These are phyloP conservation scores for Augiades crinisus DNA, from an alignment of 2,888 invertebrate genomes.

Conservation along the genomic window DNA sequence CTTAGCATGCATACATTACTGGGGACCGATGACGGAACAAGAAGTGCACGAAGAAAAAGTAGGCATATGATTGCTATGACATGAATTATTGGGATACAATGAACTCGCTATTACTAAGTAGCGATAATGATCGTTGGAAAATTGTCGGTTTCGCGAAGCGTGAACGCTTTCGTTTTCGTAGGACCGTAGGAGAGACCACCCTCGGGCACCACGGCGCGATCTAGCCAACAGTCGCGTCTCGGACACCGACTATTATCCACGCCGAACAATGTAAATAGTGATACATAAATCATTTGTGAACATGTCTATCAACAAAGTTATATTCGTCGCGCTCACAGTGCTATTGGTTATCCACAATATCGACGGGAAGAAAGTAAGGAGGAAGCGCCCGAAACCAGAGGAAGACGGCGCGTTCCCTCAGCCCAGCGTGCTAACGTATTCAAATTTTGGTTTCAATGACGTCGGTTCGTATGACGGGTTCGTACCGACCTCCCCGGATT, in stretches of 20 bases:
- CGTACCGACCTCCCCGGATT: constrained; percentile 68
- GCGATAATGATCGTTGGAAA: constrained; percentile 66
- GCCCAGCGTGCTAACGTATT: constrained; percentile 70
- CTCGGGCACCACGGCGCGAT: constrained; percentile 34
- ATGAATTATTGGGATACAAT: constrained; percentile 56
- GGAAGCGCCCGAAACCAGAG: constrained; percentile 51
- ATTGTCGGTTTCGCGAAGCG: constrained; percentile 61
- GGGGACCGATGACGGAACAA: constrained; percentile 49
- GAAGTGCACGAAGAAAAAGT: constrained; percentile 41
- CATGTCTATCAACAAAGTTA: constrained; percentile 59
- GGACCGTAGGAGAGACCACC: constrained; percentile 50
- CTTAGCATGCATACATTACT: constrained; percentile 21
- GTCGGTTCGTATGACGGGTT: constrained; percentile 67
- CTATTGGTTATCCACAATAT: constrained; percentile 42
- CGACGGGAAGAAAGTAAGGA: constrained; percentile 56
- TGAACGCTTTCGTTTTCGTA: constrained; percentile 77
- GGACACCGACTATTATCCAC: constrained; percentile 58
- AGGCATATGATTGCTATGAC: constrained; percentile 48
- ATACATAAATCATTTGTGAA: constrained; percentile 44
- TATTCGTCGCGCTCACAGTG: constrained; percentile 50
- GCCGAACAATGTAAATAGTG: constrained; percentile 66
- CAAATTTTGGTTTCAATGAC: constrained; percentile 72
- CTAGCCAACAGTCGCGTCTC: constrained; percentile 55
- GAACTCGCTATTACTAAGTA: constrained; percentile 59
- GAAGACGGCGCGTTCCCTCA: constrained; percentile 58